Evolutionary conservation across 2,113 vertebrate genomes (phyloP), one percentile per base, ranked within the genome.

Genomic region (Choloepus hoffmanni): DNA sequence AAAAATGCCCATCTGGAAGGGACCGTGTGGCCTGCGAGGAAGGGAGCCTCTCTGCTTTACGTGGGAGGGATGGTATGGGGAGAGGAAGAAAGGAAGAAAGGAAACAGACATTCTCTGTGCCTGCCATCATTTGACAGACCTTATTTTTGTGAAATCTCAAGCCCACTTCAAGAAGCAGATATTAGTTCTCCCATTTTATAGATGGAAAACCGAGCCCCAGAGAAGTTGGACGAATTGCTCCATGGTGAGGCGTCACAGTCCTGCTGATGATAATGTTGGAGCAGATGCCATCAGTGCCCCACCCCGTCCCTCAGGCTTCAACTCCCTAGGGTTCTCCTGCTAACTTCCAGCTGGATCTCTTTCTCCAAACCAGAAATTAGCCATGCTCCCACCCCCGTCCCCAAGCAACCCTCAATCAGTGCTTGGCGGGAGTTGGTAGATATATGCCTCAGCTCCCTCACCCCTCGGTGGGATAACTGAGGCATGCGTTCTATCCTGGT

Each of bases 41-140:
- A 33, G 70, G 7, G 16, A 11, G 58, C 68, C 68, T 36, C 58
- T 81, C 45, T 48, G 24, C 50, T 92, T 79, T 55, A 6, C 40
- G 40, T 87, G 55, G 1, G 10, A 58, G 63, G 30, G 21, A 28
- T 28, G 30, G 36, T 26, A 33, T 0, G 43, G 16, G 33, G 21
- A 89, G 86, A 77, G 36, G 26, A 65, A 28, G 78, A 91, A 28
- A 84, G 40, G 53, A 33, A 90, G 85, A 91, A 60, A 67, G 78
- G 68, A 76, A 53, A 21, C 67, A 0, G 67, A 63, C 18, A 13
- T 55, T 72, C 82, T 45, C 15, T 8, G 28, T 19, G 77, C 23
- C 43, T 15, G 58, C 33, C 19, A 1, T 60, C 3, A 0, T 91
- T 50, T 58, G 88, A 45, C 48, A 58, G 53, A 77, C 5, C 5